Evolutionary conservation across 2,888 invertebrate genomes (phyloP), one percentile per base, ranked within the genome.

Genomic region (Noctua pronuba): DNA sequence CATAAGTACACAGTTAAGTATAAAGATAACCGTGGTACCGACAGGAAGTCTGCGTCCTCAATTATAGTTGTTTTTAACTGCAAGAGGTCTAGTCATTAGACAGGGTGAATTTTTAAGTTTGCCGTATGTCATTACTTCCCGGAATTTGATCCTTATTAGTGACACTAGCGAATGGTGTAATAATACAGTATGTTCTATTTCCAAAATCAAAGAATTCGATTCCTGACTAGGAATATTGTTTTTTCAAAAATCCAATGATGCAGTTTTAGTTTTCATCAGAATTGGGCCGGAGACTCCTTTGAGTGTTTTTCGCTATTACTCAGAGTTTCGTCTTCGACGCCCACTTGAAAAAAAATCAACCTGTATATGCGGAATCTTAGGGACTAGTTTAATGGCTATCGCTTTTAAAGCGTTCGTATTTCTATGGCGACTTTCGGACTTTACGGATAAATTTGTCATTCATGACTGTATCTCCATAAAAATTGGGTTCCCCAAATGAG

Each of bases 1-100:
- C 52, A 31, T 67, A 49, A 58, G 66, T 70, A 55, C 46, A 70
- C 49, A 55, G 60, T 73, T 73, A 77, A 80, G 75, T 85, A 68
- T 77, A 52, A 74, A 80, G 80, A 86, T 86, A 86, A 85, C 71
- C 75, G 73, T 77, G 80, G 79, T 68, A 81, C 79, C 58, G 86
- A 71, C 86, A 90, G 89, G 88, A 90, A 87, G 84, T 85, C 73
- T 46, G 80, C 65, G 86, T 89, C 88, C 88, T 80, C 84, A 81
- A 85, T 88, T 31, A 55, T 62, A 76, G 66, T n/a, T 35, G 62
- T 28, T 24, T 46, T 35, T 46, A n/a, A 69, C 28, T n/a, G 18
- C 75, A 82, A 75, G 82, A 81, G 70, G 41, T 3, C 3, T 13
- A 73, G n/a, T 41, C 18, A 8, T 35, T 28, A 18, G 7, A 49